phyloP scores from a whole-genome alignment of 2,113 vertebrate genomes.

The Hipposideros armiger region DNA sequence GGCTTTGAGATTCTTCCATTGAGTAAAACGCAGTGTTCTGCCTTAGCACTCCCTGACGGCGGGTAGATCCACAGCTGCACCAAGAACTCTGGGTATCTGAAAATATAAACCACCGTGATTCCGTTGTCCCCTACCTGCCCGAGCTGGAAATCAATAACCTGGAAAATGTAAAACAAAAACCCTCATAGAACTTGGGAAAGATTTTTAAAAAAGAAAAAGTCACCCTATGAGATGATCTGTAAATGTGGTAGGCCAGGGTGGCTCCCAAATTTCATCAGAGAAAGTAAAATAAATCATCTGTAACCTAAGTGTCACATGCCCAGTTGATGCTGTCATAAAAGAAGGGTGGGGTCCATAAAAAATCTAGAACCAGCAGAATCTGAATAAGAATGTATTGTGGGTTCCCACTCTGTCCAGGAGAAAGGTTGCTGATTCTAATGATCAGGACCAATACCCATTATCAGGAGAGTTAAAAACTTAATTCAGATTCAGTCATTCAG shows the following conservation, averaged over 20 bases:
- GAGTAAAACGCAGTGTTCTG: slow-evolving; percentile 17
- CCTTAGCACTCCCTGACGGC: neutral
- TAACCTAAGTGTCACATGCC: slow-evolving; percentile 51
- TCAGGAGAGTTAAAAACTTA: slow-evolving; percentile 10
- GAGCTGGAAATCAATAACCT: slow-evolving; percentile 50
- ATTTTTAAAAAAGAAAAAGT: slow-evolving; percentile 50
- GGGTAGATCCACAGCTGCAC: neutral
- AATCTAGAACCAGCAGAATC: slow-evolving; percentile 59
- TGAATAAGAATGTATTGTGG: slow-evolving; percentile 24
- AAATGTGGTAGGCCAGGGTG: slow-evolving; percentile 66
- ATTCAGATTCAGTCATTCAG: neutral
- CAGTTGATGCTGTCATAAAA: slow-evolving; percentile 74
- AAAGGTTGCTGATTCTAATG: slow-evolving; percentile 17
- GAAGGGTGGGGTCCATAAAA: slow-evolving; percentile 69
- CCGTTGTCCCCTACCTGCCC: slow-evolving; percentile 32
- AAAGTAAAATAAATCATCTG: slow-evolving; percentile 60
- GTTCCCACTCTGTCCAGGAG: neutral
- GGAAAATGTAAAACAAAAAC: slow-evolving; percentile 55
- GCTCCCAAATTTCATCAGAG: slow-evolving; percentile 63
- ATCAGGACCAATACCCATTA: slow-evolving; percentile 1
- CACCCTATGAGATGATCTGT: slow-evolving; percentile 71
- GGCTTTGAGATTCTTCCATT: slow-evolving; percentile 20
- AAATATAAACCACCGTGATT: slow-evolving; percentile 38
- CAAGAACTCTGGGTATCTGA: slow-evolving; percentile 40
- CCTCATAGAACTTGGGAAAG: slow-evolving; percentile 41